Conservation (phyloP, 1,140 invertebrate genomes). For the Drosophila pseudoananassae region DNA sequence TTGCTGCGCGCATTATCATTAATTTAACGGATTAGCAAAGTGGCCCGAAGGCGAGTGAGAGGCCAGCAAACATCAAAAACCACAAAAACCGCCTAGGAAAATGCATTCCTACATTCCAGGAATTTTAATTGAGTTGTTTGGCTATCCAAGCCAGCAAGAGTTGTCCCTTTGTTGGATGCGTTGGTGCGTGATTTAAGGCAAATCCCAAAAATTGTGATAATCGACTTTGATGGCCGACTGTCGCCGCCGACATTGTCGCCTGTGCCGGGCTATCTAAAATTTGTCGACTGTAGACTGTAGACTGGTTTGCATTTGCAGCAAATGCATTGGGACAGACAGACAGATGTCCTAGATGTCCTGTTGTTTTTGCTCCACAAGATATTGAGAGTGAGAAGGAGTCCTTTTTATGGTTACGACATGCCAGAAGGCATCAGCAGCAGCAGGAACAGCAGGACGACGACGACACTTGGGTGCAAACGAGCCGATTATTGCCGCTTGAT, state of each 20-base stretch:
- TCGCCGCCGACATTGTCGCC: constrained; percentile 33
- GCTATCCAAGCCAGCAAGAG: too few relatives aligned
- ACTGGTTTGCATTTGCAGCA: constrained; percentile 13
- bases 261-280: constrained; percentile 6
- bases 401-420: constrained; percentile 60
- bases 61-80: constrained; percentile 54
- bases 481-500: constrained; percentile 80
- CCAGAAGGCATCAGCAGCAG: constrained; percentile 15
- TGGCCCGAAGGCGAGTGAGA: neutral
- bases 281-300: neutral
- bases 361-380: constrained; percentile 41
- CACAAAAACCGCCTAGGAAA: constrained; percentile 63
- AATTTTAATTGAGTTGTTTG: constrained; percentile 77
- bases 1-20: constrained; percentile 74
- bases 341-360: constrained; percentile 28
- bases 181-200: constrained; percentile 75
- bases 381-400: constrained; percentile 4
- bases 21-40: constrained; percentile 72
- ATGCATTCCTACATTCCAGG: constrained; percentile 56
- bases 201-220: constrained; percentile 79
- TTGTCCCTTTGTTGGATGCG: neutral
- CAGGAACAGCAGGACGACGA: constrained; percentile 36
- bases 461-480: constrained; percentile 79
- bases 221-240: constrained; percentile 72
- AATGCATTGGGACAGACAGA: neutral